phyloP scores from a whole-genome alignment of 2,797 vertebrate species.

The Gymnocypris eckloni region DNA sequence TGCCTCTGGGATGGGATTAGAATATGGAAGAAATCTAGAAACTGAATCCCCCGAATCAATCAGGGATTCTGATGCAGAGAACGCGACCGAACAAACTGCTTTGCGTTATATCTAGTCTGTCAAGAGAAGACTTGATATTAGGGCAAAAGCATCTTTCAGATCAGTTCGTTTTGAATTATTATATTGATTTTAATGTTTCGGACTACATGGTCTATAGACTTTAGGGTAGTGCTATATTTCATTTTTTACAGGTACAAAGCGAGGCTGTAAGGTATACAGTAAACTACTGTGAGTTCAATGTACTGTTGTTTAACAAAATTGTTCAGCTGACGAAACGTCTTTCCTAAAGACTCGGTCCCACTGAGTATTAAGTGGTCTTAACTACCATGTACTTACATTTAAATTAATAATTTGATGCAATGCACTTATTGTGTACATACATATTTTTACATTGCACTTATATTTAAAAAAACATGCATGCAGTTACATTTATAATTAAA shows the following conservation, averaged over 20 bases:
- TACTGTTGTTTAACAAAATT: not conserved
- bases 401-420: not conserved
- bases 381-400: too few relatives aligned
- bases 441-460: not conserved
- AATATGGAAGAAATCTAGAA: slow-evolving; percentile 14
- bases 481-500: not conserved
- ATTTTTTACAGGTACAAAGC: not conserved
- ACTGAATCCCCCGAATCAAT: not conserved
- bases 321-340: not conserved
- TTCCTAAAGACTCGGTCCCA: not conserved
- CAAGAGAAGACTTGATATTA: not conserved
- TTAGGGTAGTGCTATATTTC: not conserved
- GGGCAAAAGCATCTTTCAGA: not conserved
- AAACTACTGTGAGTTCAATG: not conserved
- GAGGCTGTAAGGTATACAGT: not conserved
- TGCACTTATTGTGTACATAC: not conserved
- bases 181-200: not conserved
- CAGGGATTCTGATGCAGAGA: too few relatives aligned
- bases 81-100: not conserved
- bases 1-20: slow-evolving; percentile 39
- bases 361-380: not conserved
- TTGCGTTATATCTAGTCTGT: not conserved
- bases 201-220: not conserved
- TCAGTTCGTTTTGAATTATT: not conserved
- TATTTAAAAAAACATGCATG: not conserved